Percentiles rank a stretch among this genome's conserved stretches.
phyloP scores from a whole-genome alignment of 30 jellyfish, hydroid and myxozoan genomes.

The Hydra vulgaris region DNA sequence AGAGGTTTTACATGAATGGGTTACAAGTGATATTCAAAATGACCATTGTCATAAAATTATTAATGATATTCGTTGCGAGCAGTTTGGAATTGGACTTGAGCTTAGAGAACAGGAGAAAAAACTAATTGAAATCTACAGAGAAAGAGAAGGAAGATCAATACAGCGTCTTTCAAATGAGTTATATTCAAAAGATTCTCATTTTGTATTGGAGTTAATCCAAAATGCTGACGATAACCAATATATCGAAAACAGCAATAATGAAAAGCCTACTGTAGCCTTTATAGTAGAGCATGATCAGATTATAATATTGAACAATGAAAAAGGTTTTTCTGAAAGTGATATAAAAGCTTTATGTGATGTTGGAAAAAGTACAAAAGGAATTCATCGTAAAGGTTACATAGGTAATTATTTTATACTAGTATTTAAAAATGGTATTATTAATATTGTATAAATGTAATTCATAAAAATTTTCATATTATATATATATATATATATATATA shows the following conservation, averaged over 20 bases:
- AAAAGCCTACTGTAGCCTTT: conserved; percentile 72
- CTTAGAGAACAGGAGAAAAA: conserved; percentile 35
- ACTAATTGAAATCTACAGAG: conserved; percentile 39
- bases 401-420: conserved; percentile 29
- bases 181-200: conserved; percentile 81
- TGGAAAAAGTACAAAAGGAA: conserved; percentile 88
- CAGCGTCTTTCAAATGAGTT: conserved; percentile 67
- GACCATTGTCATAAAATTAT: conserved; percentile 32
- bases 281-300: conserved; percentile 40
- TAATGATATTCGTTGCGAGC: conserved; percentile 43
- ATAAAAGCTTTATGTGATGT: conserved; percentile 78
- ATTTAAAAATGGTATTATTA: not conserved
- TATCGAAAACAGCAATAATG: conserved; percentile 30
- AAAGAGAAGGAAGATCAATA: conserved; percentile 59
- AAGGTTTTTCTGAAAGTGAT: conserved; percentile 52
- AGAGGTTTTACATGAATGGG: not conserved
- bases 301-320: conserved; percentile 54
- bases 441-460: too few relatives aligned
- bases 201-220: conserved; percentile 78
- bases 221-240: conserved; percentile 81
- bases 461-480: too few relatives aligned
- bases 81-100: conserved; percentile 62
- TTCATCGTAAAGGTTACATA: conserved; percentile 75
- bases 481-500: too few relatives aligned
- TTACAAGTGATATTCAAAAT: not conserved